Base-by-base conservation (phyloP, 2,113 vertebrate genomes). In the Ariopsis seemanni region DNA sequence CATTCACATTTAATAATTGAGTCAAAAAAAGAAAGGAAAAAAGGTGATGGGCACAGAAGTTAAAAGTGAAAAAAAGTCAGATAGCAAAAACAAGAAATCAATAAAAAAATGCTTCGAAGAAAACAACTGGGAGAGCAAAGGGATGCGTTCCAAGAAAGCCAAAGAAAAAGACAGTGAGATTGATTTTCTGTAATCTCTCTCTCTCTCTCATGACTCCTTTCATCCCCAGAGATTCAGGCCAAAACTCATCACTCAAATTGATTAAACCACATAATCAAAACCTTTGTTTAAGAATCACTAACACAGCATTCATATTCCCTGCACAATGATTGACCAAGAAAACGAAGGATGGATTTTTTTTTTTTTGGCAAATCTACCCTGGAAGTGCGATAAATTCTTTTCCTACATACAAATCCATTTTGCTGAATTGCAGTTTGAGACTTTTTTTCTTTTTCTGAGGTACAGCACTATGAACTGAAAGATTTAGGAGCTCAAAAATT, bases 81-180 rank as follows among this genome's bases (percentile, higher is more conserved):
- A 87, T 55, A 18, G 34, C 34, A 63, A 82, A 62, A 34, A 80
- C 50, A 12, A 27, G 14, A 83, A 92, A 94, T 92, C 91, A 88
- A 93, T 91, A 92, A 88, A 89, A 89, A 88, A 90, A 82, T 58
- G 83, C 86, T 92, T 92, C 88, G 89, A 91, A 93, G 77, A 63
- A 82, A 82, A 82, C 86, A 91, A 86, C 85, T 83, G 87, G 27
- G 88, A 88, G 86, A 89, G 86, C 83, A 71, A 69, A 65, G 83
- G 58, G 85, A 83, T 89, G 90, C 65, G 58, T 86, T 89, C 60
- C 82, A 90, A 92, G 91, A 80, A 87, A 85, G 83, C 86, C 81
- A 85, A 81, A 86, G 65, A 57, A 25, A 89, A 72, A 85, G 83
- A 92, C 85, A 88, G 86, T 57, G 34, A 90, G 87, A 90, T 90